Base-by-base conservation (phyloP, 2,888 invertebrate species). In the Caenorhabditis panamensis region DNA sequence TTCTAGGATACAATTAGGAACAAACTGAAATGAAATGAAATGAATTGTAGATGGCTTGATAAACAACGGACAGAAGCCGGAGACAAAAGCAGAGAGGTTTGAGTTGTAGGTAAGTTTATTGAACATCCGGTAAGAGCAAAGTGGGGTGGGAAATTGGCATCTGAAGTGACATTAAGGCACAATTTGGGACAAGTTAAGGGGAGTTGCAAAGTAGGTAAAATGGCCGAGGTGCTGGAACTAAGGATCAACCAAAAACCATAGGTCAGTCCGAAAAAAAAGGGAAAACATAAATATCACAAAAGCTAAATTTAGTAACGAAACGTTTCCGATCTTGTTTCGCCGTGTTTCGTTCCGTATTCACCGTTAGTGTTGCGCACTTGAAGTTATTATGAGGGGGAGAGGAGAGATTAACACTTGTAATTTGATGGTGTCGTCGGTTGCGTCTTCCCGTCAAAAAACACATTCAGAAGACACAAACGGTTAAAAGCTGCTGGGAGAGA, bases 241-340 rank as follows among this genome's bases (percentile, higher is more conserved):
- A 18, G 66, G 49, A 64, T 49, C 49, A 53, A 54, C 54, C 37
- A 54, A 47, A 18, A 28, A 51, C 16, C n/a, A 26, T 16, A 67
- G 20, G 18, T 56, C 56, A 61, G 31, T 36, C n/a, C 20, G 44
- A 44, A 61, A n/a, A 4, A 3, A 36, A 11, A 26, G 36, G 11
- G 16, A 22, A 18, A 36, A 49, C 20, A 16, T 44, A 37, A 16
- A 41, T 41, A 2, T 41, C 11, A 41, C 5, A 41, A 41, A 13
- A 13, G 5, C 26, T 72, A 72, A 56, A 44, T 63, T 41, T 72
- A 56, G 44, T 36, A 63, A 44, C 36, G 16, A 56, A 72, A 64
- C 24, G 72, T 64, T 64, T 64, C 72, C 49, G 64, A 72, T 64
- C 20, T 72, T 62, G 36, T 58, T n/a, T n/a, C 18, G 3, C n/a